A percentile compares a stretch with the other conserved stretches of the same genome.
Conservation (phyloP, 2,113 vertebrate species). For the Syngnathus scovelli region DNA sequence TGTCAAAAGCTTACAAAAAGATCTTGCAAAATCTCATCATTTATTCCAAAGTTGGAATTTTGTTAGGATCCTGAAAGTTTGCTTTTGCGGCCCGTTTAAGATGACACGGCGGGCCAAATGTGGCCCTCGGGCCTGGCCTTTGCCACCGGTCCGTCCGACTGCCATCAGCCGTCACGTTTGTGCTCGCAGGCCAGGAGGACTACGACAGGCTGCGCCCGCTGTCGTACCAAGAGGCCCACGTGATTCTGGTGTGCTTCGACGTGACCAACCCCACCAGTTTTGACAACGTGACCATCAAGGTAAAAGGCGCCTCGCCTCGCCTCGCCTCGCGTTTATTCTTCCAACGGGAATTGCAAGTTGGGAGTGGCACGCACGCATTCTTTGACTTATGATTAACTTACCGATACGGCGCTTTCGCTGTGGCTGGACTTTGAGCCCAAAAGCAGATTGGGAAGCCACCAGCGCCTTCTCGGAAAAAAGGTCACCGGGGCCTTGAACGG, state of each 20-base stretch:
- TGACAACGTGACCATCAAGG: conserved; percentile 90
- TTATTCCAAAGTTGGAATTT: neutral
- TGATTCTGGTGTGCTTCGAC: conserved; percentile 89
- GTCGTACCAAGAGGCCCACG: conserved; percentile 86
- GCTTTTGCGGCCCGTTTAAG: too few relatives aligned
- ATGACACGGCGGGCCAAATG: too few relatives aligned
- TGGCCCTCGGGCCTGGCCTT: too few relatives aligned
- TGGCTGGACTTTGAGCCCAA: conserved; percentile 27
- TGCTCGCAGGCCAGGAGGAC: conserved; percentile 86
- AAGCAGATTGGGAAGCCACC: neutral
- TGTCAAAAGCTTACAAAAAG: too few relatives aligned
- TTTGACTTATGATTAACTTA: conserved; percentile 38
- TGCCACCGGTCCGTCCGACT: too few relatives aligned
- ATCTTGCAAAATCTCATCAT: too few relatives aligned
- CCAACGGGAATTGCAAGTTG: conserved; percentile 16
- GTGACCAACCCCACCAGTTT: conserved; percentile 94
- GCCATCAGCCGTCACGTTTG: neutral
- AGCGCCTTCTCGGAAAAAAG: too few relatives aligned
- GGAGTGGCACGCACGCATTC: conserved; percentile 13
- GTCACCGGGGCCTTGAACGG: too few relatives aligned
- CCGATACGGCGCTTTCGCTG: neutral
- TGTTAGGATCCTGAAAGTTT: too few relatives aligned
- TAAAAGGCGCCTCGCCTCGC: conserved; percentile 42
- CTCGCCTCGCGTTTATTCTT: neutral
- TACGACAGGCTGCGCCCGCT: conserved; percentile 89